Percentiles rank a stretch among this genome's conserved stretches.
Conservation (phyloP, 2,113 vertebrate genomes). For the Corythoichthys haematopterus region DNA sequence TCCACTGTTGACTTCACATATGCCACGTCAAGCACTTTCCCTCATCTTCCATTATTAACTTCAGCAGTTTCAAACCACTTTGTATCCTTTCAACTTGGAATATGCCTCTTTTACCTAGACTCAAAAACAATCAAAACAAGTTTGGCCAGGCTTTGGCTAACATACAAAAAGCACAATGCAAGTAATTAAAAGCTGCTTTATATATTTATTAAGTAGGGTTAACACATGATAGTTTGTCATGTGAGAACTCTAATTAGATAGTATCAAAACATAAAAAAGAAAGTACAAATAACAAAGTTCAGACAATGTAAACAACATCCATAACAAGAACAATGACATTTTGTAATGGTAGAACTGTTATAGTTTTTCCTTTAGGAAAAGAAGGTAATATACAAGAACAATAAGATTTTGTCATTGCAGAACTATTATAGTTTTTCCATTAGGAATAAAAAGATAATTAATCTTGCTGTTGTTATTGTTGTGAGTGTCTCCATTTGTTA, state of each 20-base stretch:
- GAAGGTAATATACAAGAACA: conserved; percentile 28
- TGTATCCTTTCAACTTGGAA: no score
- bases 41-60: no score
- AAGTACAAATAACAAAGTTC: conserved; percentile 70
- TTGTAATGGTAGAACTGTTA: conserved; percentile 47
- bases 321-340: conserved; percentile 50
- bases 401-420: conserved; percentile 45
- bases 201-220: conserved; percentile 71
- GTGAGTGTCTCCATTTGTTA: conserved; percentile 42
- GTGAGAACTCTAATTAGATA: conserved; percentile 69
- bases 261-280: conserved; percentile 72
- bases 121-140: no score
- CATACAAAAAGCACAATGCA: background rate
- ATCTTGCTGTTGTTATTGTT: conserved; percentile 33
- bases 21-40: no score
- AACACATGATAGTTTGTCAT: conserved; percentile 59
- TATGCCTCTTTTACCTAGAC: no score
- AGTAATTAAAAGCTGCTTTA: conserved; percentile 23
- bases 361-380: background rate
- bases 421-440: conserved; percentile 21
- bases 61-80: no score
- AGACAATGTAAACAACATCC: conserved; percentile 67
- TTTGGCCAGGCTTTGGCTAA: background rate
- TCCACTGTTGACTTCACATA: no score
- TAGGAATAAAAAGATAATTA: conserved; percentile 25